These are phyloP conservation scores for Drosophila recens DNA, from an alignment of 2,888 invertebrate species.

Conservation along the genomic window DNA sequence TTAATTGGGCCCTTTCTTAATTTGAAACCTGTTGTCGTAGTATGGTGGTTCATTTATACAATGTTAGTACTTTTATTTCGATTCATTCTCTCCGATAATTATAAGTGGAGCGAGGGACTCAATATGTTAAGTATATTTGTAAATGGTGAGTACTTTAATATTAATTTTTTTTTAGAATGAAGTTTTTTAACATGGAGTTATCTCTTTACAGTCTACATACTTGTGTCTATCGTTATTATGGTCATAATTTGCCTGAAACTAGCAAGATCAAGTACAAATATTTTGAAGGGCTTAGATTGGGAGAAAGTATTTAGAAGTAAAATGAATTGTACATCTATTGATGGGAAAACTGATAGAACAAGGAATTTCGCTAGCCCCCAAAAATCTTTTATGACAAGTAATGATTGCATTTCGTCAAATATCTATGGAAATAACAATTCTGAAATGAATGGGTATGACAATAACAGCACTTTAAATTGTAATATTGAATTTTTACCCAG, in stretches of 20 bases:
- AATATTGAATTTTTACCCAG: neutral
- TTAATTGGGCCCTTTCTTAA: neutral
- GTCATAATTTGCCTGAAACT: neutral
- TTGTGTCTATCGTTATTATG: neutral
- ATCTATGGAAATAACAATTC: neutral
- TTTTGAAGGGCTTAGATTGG: neutral
- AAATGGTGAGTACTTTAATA: neutral
- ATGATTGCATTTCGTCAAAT: neutral
- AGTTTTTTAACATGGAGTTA: neutral
- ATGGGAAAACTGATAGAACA: neutral
- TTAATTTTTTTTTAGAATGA: neutral
- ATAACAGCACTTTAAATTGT: neutral
- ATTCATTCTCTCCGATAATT: neutral
- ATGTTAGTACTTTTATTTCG: neutral
- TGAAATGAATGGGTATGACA: neutral
- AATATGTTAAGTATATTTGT: neutral
- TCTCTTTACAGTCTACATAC: neutral
- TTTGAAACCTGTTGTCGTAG: neutral
- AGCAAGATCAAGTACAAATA: neutral
- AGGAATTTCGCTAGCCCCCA: neutral
- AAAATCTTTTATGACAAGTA: neutral
- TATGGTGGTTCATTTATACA: neutral
- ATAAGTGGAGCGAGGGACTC: neutral
- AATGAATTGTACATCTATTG: neutral
- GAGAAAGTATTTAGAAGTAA: neutral